These are phyloP conservation scores for Empidonax alnorum DNA, from an alignment of 2,113 vertebrate species.

Conservation along the genomic window DNA sequence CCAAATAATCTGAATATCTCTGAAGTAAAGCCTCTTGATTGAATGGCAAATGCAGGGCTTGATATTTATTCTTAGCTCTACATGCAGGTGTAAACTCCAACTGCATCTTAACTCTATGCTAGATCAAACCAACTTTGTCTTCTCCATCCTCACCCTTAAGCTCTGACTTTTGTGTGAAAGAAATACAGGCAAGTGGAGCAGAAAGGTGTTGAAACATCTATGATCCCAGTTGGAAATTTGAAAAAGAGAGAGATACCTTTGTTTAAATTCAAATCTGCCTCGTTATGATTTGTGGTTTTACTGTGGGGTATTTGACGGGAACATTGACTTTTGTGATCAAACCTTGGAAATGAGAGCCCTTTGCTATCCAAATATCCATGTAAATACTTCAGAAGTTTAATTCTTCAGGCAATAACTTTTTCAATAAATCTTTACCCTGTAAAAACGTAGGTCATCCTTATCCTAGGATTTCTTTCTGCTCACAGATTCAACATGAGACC, in stretches of 20 bases:
- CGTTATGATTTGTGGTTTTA: neutral
- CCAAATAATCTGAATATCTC: neutral
- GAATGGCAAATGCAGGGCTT: constrained; percentile 5
- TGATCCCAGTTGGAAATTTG: neutral
- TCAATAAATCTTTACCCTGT: neutral
- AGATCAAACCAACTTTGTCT: neutral
- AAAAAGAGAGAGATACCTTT: neutral
- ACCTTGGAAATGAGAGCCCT: neutral
- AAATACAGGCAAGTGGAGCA: neutral
- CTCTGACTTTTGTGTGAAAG: neutral
- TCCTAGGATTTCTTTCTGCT: neutral
- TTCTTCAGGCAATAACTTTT: neutral
- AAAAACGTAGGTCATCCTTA: neutral
- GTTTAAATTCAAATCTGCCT: neutral
- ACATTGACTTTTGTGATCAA: neutral
- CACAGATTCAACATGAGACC: neutral
- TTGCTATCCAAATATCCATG: neutral
- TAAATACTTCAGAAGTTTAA: neutral
- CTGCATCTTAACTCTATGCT: neutral
- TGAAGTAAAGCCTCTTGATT: neutral
- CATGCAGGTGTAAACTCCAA: neutral
- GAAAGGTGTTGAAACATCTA: neutral
- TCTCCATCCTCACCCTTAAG: neutral
- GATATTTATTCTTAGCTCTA: neutral
- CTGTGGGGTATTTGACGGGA: neutral